Evolutionary conservation across 2,797 vertebrate species (phyloP).

Genomic region (Anabacerthia variegaticeps): DNA sequence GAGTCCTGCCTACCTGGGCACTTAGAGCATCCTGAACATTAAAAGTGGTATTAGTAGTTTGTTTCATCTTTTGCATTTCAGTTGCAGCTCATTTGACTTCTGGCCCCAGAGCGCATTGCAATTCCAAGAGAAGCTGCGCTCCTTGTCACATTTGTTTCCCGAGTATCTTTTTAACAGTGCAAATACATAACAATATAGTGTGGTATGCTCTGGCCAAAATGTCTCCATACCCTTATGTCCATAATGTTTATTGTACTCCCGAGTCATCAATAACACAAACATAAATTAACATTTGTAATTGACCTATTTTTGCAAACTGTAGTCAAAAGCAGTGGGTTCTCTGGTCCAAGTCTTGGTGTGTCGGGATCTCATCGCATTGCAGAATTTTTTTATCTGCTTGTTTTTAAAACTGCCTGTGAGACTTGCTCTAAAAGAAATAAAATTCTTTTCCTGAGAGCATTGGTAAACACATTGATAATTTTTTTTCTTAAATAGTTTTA

Average conservation of each 20-base stretch:
- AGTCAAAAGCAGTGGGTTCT: neutral
- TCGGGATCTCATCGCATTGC: fast-evolving
- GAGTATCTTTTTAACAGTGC: neutral
- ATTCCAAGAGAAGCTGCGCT: neutral
- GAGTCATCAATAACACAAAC: neutral
- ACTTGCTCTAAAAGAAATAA: neutral
- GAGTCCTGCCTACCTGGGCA: neutral
- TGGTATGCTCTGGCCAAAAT: neutral
- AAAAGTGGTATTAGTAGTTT: neutral
- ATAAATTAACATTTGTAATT: neutral
- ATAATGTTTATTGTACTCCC: neutral
- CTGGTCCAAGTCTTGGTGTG: neutral
- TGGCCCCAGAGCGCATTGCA: neutral
- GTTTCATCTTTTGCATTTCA: neutral
- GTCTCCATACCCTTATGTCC: neutral
- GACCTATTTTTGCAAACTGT: neutral
- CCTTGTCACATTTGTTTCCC: neutral
- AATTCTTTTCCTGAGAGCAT: neutral
- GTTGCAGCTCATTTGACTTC: neutral
- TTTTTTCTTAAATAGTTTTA: neutral
- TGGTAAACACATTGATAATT: neutral
- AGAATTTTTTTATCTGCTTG: neutral
- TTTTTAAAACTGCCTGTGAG: neutral
- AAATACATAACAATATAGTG: neutral
- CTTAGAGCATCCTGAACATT: neutral